These are phyloP conservation scores for Ploceus nigricollis DNA, from an alignment of 2,113 vertebrate genomes.

Conservation along the genomic window DNA sequence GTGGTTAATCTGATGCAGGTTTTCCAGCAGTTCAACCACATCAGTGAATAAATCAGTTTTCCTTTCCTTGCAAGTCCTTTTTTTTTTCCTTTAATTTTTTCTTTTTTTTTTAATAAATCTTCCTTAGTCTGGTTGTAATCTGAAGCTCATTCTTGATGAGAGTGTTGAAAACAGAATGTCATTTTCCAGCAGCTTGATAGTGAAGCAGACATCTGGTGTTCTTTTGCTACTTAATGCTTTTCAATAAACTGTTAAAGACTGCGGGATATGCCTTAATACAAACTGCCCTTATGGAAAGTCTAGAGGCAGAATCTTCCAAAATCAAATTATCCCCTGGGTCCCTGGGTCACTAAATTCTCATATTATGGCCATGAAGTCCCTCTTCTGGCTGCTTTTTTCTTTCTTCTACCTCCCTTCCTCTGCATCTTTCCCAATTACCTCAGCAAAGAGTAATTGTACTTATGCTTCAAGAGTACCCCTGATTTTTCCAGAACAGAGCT, in stretches of 20 bases:
- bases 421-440: not conserved
- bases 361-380: not conserved
- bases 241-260: not conserved
- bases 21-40: not conserved
- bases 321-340: not conserved
- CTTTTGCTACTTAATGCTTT: not conserved
- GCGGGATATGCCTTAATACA: not conserved
- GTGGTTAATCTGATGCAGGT: not conserved
- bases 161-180: accelerated
- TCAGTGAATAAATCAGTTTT: not conserved
- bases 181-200: not conserved
- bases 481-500: not conserved
- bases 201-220: not conserved
- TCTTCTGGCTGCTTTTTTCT: not conserved
- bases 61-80: not conserved
- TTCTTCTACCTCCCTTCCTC: not conserved
- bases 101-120: not conserved
- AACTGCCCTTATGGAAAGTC: not conserved
- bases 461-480: not conserved
- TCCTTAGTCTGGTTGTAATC: not conserved
- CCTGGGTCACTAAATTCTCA: not conserved
- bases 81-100: too few relatives aligned
- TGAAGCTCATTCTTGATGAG: not conserved
- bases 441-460: not conserved
- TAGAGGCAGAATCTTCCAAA: not conserved